Percentiles rank a stretch among this genome's conserved stretches.
Evolutionary conservation across 2,888 invertebrate species (phyloP).

Genomic region (Brenthis daphne): DNA sequence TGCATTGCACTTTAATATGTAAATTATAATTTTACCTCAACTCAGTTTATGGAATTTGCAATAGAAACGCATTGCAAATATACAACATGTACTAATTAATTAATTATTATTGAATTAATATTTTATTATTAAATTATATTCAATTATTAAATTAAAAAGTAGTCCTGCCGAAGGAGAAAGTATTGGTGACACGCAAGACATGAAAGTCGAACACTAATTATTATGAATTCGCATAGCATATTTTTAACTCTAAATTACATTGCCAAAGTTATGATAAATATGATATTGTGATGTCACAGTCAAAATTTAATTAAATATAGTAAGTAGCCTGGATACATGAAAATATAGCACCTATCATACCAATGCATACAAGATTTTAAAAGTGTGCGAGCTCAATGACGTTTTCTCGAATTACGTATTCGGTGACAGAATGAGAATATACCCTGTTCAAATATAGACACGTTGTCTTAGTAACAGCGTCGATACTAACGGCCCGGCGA

Average conservation of each 20-base stretch:
- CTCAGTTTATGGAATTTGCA: neutral
- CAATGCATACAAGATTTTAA: neutral
- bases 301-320: too few species aligned
- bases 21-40: too few species aligned
- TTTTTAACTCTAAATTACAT: too few species aligned
- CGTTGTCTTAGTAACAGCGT: constrained; percentile 38
- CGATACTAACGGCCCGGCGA: neutral
- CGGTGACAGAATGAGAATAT: neutral
- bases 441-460: constrained; percentile 4
- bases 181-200: constrained; percentile 24
- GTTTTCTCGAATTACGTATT: constrained; percentile 5
- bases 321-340: too few species aligned
- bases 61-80: constrained; percentile 11
- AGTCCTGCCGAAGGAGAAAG: constrained; percentile 21
- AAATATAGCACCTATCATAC: too few species aligned
- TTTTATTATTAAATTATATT: too few species aligned
- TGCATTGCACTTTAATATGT: too few species aligned
- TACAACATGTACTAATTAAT: neutral
- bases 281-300: too few species aligned
- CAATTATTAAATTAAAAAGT: neutral
- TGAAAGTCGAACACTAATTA: constrained; percentile 28
- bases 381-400: constrained; percentile 1
- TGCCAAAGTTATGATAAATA: too few species aligned
- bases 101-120: too few species aligned
- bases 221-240: constrained; percentile 34